Percentiles rank a stretch among this genome's conserved stretches.
phyloP scores from a whole-genome alignment of 2,113 vertebrate species.

The Saguinus midas region DNA sequence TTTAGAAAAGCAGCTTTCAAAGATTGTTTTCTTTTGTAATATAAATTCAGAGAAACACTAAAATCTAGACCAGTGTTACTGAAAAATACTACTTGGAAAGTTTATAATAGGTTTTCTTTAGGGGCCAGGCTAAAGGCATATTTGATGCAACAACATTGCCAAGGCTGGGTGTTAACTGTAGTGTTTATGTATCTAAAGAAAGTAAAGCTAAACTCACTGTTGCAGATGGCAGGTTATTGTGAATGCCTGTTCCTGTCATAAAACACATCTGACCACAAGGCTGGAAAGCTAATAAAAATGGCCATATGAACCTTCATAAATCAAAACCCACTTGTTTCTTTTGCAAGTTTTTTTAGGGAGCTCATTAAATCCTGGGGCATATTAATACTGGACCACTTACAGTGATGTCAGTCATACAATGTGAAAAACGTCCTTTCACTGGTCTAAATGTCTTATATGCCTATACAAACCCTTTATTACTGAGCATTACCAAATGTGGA shows the following conservation, averaged over 20 bases:
- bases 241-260: not conserved
- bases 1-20: not conserved
- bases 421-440: not conserved
- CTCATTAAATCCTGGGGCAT: not conserved
- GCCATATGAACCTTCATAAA: conserved; percentile 34
- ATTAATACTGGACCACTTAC: not conserved
- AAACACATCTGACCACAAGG: conserved; percentile 7
- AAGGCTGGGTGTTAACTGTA: not conserved
- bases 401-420: not conserved
- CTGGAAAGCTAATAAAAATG: conserved; percentile 58
- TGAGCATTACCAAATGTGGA: not conserved
- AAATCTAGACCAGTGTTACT: not conserved
- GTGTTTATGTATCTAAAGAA: not conserved
- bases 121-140: not conserved
- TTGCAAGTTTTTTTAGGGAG: not conserved
- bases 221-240: conserved; percentile 1
- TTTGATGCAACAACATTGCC: not conserved
- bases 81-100: not conserved
- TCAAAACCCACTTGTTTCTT: conserved; percentile 47
- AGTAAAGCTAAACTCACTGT: not conserved
- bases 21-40: not conserved
- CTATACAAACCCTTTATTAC: conserved; percentile 42
- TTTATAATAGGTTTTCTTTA: not conserved
- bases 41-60: not conserved
- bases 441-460: not conserved